Conservation (phyloP, 1,140 invertebrate genomes). For the Drosophila sp. region DNA sequence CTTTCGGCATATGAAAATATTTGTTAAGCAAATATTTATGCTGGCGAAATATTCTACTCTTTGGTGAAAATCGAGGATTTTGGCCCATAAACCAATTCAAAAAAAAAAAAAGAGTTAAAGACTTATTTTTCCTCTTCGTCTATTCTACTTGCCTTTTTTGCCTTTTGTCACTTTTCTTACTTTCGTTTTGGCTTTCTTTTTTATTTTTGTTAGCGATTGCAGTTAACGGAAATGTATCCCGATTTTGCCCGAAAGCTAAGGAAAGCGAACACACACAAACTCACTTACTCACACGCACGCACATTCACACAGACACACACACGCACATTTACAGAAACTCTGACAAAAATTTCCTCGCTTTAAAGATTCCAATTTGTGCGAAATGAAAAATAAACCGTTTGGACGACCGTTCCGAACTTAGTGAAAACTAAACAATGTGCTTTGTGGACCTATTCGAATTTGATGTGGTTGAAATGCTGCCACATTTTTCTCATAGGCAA, state of each 20-base stretch:
- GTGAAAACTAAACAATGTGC: not conserved
- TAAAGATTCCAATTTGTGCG: conserved; percentile 18
- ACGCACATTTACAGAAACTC: conserved; percentile 14
- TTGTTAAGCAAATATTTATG: conserved; percentile 66
- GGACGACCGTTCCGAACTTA: not conserved
- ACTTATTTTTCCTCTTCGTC: not conserved
- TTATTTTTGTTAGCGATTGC: conserved; percentile 31
- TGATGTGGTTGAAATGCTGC: conserved; percentile 22
- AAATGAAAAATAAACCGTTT: conserved; percentile 6
- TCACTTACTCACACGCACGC: conserved; percentile 33
- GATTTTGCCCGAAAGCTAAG: conserved; percentile 64
- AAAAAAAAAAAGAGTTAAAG: conserved; percentile 13
- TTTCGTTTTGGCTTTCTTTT: conserved; percentile 14
- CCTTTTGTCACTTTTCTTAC: conserved; percentile 17
- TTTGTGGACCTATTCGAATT: conserved; percentile 23
- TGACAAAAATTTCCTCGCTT: conserved; percentile 12
- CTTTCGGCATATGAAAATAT: conserved; percentile 37
- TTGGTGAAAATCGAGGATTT: conserved; percentile 28
- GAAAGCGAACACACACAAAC: conserved; percentile 55
- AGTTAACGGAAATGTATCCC: conserved; percentile 73
- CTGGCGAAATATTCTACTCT: conserved; percentile 36
- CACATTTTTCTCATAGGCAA: conserved; percentile 30
- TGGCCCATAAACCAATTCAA: not conserved
- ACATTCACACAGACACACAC: conserved; percentile 31
- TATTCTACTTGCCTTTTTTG: conserved; percentile 21